phyloP scores from a whole-genome alignment of 2,113 vertebrate genomes.

The Illadopsis cleaveri region DNA sequence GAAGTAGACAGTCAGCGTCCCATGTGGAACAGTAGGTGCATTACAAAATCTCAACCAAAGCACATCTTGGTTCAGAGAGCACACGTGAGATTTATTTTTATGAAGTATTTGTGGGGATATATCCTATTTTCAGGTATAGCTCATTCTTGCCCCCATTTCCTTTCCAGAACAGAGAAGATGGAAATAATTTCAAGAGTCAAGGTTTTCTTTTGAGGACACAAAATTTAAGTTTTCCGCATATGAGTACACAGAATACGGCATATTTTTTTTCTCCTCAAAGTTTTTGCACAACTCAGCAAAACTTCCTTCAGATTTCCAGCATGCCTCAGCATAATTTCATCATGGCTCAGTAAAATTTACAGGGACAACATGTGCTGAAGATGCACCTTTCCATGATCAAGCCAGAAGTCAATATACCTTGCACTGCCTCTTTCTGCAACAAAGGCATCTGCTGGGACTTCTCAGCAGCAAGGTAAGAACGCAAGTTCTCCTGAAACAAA shows the following conservation, averaged over 20 bases:
- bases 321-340: background rate
- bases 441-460: slow-evolving; percentile 59
- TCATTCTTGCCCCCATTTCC: background rate
- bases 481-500: slow-evolving; percentile 69
- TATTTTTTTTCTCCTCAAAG: background rate
- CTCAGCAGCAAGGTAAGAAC: slow-evolving; percentile 39
- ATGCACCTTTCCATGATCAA: background rate
- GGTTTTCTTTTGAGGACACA: background rate
- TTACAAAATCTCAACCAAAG: background rate
- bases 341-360: background rate
- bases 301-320: background rate
- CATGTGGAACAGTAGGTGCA: background rate
- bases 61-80: background rate
- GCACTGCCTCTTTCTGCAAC: slow-evolving; percentile 79
- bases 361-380: slow-evolving; percentile 20
- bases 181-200: background rate
- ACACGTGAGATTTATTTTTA: background rate
- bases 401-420: slow-evolving; percentile 78
- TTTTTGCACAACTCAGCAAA: background rate
- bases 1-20: background rate
- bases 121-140: background rate
- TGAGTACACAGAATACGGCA: background rate
- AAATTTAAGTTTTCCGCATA: background rate
- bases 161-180: background rate
- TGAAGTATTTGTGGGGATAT: background rate